phyloP scores from a whole-genome alignment of 1,140 invertebrate species.

The Cephus cinctus region DNA sequence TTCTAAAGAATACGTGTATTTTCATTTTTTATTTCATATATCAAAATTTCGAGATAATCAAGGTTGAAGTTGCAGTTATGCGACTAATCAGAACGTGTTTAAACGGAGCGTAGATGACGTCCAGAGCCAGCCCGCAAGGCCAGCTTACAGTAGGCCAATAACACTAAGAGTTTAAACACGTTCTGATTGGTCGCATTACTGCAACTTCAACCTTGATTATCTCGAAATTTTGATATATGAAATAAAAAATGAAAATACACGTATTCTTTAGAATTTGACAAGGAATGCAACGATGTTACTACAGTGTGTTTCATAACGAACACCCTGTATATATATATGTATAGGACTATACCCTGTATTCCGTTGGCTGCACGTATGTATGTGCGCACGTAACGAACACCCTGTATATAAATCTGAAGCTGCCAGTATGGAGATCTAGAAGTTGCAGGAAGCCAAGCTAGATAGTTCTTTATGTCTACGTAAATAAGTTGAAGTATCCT shows the following conservation, averaged over 20 bases:
- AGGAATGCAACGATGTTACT: not conserved
- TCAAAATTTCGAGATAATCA: too few species aligned
- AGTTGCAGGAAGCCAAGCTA: slow-evolving; percentile 16
- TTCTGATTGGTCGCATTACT: too few species aligned
- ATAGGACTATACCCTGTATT: not conserved
- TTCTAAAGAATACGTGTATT: too few species aligned
- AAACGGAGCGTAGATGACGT: too few species aligned
- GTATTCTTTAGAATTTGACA: not conserved
- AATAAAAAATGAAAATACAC: not conserved
- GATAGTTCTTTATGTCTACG: slow-evolving; percentile 20
- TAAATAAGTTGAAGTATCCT: slow-evolving; percentile 20
- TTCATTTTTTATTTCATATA: too few species aligned
- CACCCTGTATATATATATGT: not conserved
- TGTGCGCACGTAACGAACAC: not conserved
- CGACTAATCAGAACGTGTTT: too few species aligned
- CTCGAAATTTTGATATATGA: too few species aligned
- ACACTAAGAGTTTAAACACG: too few species aligned
- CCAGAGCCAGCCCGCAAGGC: too few species aligned
- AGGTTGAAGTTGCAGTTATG: too few species aligned
- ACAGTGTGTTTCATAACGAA: slow-evolving; percentile 4
- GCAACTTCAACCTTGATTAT: too few species aligned
- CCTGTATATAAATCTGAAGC: not conserved
- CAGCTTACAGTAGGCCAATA: too few species aligned
- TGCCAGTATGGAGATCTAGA: slow-evolving; percentile 8
- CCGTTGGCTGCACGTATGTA: not conserved